Evolutionary conservation across 2,113 vertebrate species (phyloP), one percentile per base, ranked within the genome.

Genomic region (Stegastes partitus): DNA sequence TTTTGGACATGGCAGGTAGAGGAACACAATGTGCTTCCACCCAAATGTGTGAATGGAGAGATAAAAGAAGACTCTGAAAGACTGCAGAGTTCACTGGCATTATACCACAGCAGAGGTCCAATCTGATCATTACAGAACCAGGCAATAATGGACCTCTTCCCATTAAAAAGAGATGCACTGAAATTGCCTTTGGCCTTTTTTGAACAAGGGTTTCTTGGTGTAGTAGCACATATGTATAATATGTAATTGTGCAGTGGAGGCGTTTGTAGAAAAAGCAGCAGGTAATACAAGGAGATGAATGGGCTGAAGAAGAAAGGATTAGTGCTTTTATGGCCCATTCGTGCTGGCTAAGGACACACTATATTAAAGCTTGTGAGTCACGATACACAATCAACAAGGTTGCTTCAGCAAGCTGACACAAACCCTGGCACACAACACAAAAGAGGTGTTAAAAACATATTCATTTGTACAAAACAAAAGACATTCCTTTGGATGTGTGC

Each of bases 101-200:
- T 67, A 71, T 25, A 34, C 68, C 53, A 45, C 77, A 68, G 42
- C 77, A 82, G 49, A 73, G 15, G 67, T 83, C 74, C 47, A 62
- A 53, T 84, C 53, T 73, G 63, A 77, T 80, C 80, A 70, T 77
- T 63, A 76, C 62, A 59, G 71, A 87, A 47, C 55, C 44, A 26
- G 64, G 49, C 28, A 69, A 63, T 84, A 80, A 88, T 74, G 53
- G 61, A 72, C 26, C 50, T 78, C 34, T 82, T 50, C 74, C 49
- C 23, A 82, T 84, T 87, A 76, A 85, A 86, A 80, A 68, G 62
- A 59, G 55, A 82, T 63, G 67, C 62, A 34, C 50, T 70, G 39
- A 82, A 87, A 80, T 85, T 81, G 83, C 71, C 68, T 50, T 59
- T 68, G 69, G 73, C 31, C 53, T 84, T 82, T 85, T 83, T 65